Percentiles rank a stretch among this genome's conserved stretches.
These are phyloP conservation scores for Trematomus loennbergii DNA, from an alignment of 2,113 vertebrate genomes.

Conservation along the genomic window DNA sequence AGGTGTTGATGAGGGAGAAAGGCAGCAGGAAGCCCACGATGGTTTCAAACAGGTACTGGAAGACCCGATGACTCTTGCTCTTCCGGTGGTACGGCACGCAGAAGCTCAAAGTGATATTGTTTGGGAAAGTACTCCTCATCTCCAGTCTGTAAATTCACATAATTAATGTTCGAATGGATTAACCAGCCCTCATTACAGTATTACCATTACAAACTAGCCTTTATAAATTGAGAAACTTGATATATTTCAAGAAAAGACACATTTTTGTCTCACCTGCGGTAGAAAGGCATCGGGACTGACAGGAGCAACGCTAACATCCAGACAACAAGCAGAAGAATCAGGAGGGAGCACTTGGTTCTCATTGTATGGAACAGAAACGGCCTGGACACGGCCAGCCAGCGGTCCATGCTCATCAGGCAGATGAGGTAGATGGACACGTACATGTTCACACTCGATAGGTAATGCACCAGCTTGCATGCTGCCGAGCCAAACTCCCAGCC, in stretches of 20 bases:
- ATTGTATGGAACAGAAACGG: slow-evolving; percentile 86
- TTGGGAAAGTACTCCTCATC: accelerated
- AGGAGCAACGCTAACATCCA: slow-evolving; percentile 86
- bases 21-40: slow-evolving; percentile 87
- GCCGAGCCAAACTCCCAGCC: slow-evolving; percentile 87
- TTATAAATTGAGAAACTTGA: no score
- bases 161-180: not conserved
- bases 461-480: slow-evolving; percentile 88
- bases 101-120: not conserved
- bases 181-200: no score
- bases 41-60: slow-evolving; percentile 89
- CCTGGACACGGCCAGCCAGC: slow-evolving; percentile 77
- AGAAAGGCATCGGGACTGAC: slow-evolving; percentile 87
- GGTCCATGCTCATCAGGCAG: slow-evolving; percentile 90
- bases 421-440: slow-evolving; percentile 93
- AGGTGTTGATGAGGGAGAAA: slow-evolving; percentile 83
- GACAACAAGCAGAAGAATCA: slow-evolving; percentile 81
- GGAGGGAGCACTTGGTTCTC: slow-evolving; percentile 83
- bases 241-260: no score
- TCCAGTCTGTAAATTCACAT: not conserved
- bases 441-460: slow-evolving; percentile 90
- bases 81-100: slow-evolving; percentile 68
- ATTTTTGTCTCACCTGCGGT: slow-evolving; percentile 81
- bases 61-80: slow-evolving; percentile 72
- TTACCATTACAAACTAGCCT: not conserved